phyloP scores from a whole-genome alignment of 2,888 invertebrate species.

The Epicampocera succincta region DNA sequence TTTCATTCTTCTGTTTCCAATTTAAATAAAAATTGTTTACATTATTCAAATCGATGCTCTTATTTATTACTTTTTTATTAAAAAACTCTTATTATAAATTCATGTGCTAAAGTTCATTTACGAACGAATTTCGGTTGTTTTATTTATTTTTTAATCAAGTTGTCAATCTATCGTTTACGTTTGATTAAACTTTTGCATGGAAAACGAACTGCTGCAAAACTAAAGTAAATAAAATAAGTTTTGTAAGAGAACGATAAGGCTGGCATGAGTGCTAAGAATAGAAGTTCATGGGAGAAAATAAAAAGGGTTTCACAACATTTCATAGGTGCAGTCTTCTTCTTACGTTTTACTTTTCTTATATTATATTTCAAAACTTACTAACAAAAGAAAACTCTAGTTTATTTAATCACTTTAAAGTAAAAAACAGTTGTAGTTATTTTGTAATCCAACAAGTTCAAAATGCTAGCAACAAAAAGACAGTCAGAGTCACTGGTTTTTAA shows the following conservation, averaged over 20 bases:
- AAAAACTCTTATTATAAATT: constrained; percentile 45
- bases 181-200: constrained; percentile 43
- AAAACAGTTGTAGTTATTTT: neutral
- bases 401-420: no score
- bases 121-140: constrained; percentile 18
- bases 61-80: constrained; percentile 31
- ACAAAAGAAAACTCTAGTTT: no score
- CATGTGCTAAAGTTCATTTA: constrained; percentile 41
- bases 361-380: no score
- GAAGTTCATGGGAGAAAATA: constrained; percentile 7
- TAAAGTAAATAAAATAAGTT: neutral
- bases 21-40: constrained; percentile 32
- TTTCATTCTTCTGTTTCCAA: constrained; percentile 10
- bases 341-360: no score
- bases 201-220: constrained; percentile 7
- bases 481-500: no score
- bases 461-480: no score
- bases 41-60: constrained; percentile 35
- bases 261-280: neutral
- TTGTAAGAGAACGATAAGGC: neutral
- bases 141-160: constrained; percentile 47
- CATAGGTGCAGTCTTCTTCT: no score
- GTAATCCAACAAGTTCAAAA: no score
- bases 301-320: no score
- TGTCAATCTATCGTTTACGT: constrained; percentile 57